Conservation (phyloP, 2,797 vertebrate species). For the Nyctalus aviator region DNA sequence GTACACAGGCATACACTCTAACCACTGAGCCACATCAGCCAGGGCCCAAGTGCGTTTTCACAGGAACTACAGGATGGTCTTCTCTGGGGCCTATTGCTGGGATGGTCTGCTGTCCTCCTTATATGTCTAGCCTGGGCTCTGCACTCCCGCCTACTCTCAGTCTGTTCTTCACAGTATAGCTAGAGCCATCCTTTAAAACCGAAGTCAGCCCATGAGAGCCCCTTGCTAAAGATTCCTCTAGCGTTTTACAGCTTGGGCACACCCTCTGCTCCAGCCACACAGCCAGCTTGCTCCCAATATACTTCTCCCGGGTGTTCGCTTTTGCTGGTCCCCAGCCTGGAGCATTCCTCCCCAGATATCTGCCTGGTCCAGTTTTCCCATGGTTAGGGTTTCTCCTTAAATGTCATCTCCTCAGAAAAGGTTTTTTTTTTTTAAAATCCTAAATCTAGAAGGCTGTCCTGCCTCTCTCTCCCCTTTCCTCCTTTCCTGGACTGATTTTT, state of each 20-base stretch:
- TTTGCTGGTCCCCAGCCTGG: no score
- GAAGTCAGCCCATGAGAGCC: background rate
- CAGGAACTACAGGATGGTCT: background rate
- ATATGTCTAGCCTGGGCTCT: background rate
- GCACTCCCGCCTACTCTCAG: background rate
- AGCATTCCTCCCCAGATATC: background rate
- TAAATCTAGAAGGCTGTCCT: background rate
- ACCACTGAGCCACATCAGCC: background rate
- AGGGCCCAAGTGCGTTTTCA: background rate
- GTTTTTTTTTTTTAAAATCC: background rate
- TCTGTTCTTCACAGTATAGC: background rate
- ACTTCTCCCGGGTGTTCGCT: background rate
- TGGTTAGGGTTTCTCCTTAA: background rate
- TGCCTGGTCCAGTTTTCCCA: background rate
- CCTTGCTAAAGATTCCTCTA: background rate
- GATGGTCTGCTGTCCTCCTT: background rate
- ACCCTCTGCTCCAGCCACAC: conserved; percentile 43
- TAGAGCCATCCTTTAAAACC: background rate
- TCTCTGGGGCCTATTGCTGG: background rate
- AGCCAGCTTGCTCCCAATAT: background rate
- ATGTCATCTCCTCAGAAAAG: background rate
- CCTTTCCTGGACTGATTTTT: background rate
- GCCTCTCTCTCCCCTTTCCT: background rate
- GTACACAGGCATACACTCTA: no score
- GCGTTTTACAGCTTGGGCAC: rapidly evolving